Base-by-base conservation (phyloP, 2,113 vertebrate genomes). In the Phalacrocorax aristotelis region DNA sequence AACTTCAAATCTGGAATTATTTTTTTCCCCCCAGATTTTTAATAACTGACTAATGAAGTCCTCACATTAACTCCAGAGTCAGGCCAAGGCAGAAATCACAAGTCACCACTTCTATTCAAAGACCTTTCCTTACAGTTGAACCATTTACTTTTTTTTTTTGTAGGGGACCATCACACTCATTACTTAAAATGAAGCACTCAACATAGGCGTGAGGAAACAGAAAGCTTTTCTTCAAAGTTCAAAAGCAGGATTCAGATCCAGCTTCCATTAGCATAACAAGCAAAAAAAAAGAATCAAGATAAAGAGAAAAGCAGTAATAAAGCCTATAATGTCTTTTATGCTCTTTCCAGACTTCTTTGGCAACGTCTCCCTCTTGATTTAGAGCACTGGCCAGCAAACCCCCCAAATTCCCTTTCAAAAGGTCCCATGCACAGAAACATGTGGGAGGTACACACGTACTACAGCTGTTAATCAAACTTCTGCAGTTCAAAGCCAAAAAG, bases 251-350 rank as follows among this genome's bases (percentile, higher is more conserved):
- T 26, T 87, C 72, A 70, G 27, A 69, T 75, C 30, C 32, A 66
- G 68, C 15, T 74, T 51, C 36, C 90, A 62, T 84, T 30, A 93
- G 48, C 20, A 84, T 32, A 83, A 84, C 26, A 81, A 42, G n/a
- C 22, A 34, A 40, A 89, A 44, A 42, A 57, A 60, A 0, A 30
- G 15, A 44, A 72, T 40, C 34, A 83, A 65, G 60, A 89, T 26
- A 42, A 83, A 66, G 26, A 78, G 36, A 69, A 83, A 61, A 92
- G 48, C 18, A 91, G 44, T 51, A 93, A 54, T 81, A 78, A 82
- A 92, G 21, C 23, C 65, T 25, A 55, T 38, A 2, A 13, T 1
- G 4, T 55, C 61, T 77, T 40, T n/a, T n/a, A 42, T 0, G 1
- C 13, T 57, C 46, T 23, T 78, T 68, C 62, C 68, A 72, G 68